Evolutionary conservation across 2,797 vertebrate genomes (phyloP).

Genomic region (Rhincodon typus): DNA sequence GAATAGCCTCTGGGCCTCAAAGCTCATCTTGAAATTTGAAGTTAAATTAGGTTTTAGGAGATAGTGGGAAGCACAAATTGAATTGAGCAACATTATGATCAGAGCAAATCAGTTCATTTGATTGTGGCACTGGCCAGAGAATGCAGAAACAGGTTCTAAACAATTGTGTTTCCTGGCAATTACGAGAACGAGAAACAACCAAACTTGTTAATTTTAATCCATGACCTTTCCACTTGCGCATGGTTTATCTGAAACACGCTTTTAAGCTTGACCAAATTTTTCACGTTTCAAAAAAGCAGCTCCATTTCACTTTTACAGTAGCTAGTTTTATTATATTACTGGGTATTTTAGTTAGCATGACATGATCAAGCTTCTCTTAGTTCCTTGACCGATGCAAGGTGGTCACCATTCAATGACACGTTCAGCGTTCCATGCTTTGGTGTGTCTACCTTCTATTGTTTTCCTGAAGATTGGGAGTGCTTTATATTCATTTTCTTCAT

Average conservation of each 20-base stretch:
- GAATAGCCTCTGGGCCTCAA: background rate
- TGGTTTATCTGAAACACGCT: background rate
- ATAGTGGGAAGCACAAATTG: background rate
- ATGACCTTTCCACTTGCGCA: background rate
- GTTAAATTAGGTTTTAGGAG: slow-evolving; percentile 4
- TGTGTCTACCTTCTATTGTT: background rate
- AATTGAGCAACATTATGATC: background rate
- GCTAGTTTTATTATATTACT: background rate
- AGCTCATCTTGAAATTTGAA: background rate
- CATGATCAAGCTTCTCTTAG: background rate
- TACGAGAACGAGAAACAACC: background rate
- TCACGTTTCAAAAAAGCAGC: background rate
- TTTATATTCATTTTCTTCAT: background rate
- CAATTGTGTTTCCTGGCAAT: background rate
- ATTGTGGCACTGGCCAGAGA: background rate
- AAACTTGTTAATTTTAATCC: background rate
- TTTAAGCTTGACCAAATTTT: background rate
- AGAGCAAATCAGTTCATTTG: background rate
- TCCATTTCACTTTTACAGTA: background rate
- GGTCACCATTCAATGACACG: background rate
- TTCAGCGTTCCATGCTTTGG: background rate
- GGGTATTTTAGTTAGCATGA: background rate
- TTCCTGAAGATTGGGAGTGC: background rate
- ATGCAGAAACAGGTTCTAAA: background rate
- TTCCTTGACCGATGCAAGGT: background rate